phyloP scores from a whole-genome alignment of 2,113 vertebrate species.

The Puma concolor region DNA sequence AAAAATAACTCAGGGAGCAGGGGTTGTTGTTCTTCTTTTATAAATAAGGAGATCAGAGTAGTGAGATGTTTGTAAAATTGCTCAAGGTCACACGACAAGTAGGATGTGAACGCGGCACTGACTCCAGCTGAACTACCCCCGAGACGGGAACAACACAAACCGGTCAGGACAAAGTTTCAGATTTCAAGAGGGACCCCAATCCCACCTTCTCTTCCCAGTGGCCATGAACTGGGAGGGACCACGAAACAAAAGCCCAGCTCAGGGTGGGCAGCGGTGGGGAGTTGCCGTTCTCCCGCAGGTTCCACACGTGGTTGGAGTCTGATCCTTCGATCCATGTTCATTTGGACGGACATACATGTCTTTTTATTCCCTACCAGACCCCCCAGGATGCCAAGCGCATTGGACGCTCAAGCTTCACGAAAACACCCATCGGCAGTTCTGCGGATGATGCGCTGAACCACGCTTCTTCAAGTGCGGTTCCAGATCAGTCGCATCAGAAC shows the following conservation, averaged over 20 bases:
- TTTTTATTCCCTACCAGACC: neutral
- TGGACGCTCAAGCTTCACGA: neutral
- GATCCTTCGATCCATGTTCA: neutral
- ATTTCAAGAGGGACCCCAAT: neutral
- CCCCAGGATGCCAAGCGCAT: neutral
- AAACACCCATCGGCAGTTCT: neutral
- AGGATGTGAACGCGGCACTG: neutral
- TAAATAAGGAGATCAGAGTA: neutral
- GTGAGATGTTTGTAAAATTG: neutral
- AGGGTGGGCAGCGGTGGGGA: neutral
- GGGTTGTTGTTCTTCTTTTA: neutral
- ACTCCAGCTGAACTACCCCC: neutral
- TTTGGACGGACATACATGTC: neutral
- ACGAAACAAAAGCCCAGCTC: neutral
- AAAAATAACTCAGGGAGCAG: neutral
- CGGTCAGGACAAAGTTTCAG: neutral
- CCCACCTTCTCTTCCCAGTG: neutral
- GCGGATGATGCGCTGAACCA: neutral
- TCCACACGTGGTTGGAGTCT: neutral
- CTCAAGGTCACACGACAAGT: neutral
- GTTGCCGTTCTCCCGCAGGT: neutral
- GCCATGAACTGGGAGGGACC: neutral
- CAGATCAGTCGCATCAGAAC: neutral
- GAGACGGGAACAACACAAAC: neutral
- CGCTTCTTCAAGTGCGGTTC: neutral